Percentiles rank a stretch among this genome's conserved stretches.
Conservation (phyloP, 2,113 vertebrate species). For the Protobothrops mucrosquamatus region DNA sequence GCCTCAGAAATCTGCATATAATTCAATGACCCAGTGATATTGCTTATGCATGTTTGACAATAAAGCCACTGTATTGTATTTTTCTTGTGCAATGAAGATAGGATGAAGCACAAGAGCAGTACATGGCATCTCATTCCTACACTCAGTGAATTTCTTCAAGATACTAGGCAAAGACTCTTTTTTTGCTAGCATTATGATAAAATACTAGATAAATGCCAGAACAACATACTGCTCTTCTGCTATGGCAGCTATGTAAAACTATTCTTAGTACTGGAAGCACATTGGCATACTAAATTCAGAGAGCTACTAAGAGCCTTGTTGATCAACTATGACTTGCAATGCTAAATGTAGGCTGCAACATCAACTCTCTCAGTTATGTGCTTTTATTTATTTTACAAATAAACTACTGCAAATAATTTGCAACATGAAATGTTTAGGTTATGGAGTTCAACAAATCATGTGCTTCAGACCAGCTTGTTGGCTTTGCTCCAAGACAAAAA, state of each 20-base stretch:
- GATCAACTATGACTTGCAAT: slow-evolving; percentile 27
- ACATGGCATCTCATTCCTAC: not conserved
- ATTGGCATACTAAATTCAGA: slow-evolving; percentile 38
- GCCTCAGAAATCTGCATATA: slow-evolving; percentile 37
- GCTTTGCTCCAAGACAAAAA: not conserved
- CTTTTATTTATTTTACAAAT: slow-evolving; percentile 40
- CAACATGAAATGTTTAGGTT: slow-evolving; percentile 23
- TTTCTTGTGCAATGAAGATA: not conserved
- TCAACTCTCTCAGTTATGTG: slow-evolving; percentile 22
- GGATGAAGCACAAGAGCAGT: not conserved
- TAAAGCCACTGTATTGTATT: not conserved
- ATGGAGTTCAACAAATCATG: slow-evolving; percentile 16
- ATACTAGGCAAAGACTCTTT: not conserved
- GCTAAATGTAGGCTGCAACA: slow-evolving; percentile 25
- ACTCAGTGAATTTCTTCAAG: not conserved
- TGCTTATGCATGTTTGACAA: not conserved
- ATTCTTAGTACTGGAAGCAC: not conserved
- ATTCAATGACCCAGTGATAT: slow-evolving; percentile 20
- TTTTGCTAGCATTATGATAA: not conserved
- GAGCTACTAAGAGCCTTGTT: slow-evolving; percentile 29
- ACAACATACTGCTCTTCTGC: not conserved
- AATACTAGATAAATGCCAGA: not conserved
- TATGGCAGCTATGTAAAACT: not conserved
- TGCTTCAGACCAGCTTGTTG: slow-evolving; percentile 23
- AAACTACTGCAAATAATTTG: slow-evolving; percentile 62